Evolutionary conservation across 1,140 invertebrate species (phyloP), one percentile per base, ranked within the genome.

Genomic region (Drosophila ambigua): DNA sequence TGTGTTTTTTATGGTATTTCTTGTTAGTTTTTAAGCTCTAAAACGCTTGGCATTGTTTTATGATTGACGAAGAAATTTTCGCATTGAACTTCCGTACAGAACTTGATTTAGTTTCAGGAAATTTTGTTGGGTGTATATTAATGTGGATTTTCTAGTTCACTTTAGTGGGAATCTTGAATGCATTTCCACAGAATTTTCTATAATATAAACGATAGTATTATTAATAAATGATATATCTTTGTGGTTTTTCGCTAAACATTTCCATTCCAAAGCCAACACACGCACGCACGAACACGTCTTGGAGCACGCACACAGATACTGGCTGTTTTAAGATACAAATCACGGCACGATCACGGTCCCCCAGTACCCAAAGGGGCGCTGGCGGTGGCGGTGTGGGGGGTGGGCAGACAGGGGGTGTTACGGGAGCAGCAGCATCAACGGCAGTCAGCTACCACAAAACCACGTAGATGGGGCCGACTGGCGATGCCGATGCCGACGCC

Each of bases 381-480:
- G 43, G 43, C 26, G 66, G 26, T 23, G 62, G 43, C 20, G 66
- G 61, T 31, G 16, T 28, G 28, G 50, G 65, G 67, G 67, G n/a
- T n/a, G n/a, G 35, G 35, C 60, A 51, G 74, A 31, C 51, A 73
- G 46, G 64, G 77, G 74, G 76, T 79, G 80, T 74, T 73, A 90
- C 79, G 84, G 80, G 71, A 87, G 81, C 76, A 85, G 67, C 77
- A 71, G 65, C 77, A 62, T 73, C 77, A 62, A 68, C 73, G 66
- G 75, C 75, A 66, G 71, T 77, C 81, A 62, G 83, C 80, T 80
- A 79, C 80, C 84, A 88, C 83, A 89, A 51, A 84, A 84, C 81
- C 81, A 84, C 81, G 81, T 84, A 84, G 64, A 72, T 76, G 65
- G 35, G 35, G 35, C 35, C 62, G 60, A 78, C 55, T 67, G 55